A percentile compares a stretch with the other conserved stretches of the same genome.
Evolutionary conservation across 2,113 vertebrate species (phyloP).

Genomic region (Haemorhous mexicanus): DNA sequence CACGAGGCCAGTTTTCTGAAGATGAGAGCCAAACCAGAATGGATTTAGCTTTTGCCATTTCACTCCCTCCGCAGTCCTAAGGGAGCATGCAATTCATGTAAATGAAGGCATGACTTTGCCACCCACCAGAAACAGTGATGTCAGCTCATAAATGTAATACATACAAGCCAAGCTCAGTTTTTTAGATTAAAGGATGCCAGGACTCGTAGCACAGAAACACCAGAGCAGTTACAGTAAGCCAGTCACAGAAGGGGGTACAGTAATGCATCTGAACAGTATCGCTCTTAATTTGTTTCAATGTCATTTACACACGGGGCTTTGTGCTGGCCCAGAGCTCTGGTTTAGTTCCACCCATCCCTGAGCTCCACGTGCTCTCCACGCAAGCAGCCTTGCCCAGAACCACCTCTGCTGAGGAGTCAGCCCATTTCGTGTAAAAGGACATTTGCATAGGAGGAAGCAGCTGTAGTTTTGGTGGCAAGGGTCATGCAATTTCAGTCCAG

Average conservation of each 20-base stretch:
- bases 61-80: neutral
- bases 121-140: neutral
- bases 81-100: neutral
- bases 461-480: neutral
- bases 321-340: neutral
- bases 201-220: neutral
- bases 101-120: neutral
- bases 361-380: neutral
- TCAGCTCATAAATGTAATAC: neutral
- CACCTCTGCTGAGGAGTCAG: neutral
- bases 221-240: neutral
- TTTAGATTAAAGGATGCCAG: neutral
- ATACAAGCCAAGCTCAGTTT: neutral
- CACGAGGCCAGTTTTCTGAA: neutral
- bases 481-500: neutral
- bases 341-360: neutral
- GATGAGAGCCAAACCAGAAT: neutral
- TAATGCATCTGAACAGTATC: neutral
- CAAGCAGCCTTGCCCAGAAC: neutral
- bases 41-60: neutral
- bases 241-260: neutral
- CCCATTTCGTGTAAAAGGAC: neutral
- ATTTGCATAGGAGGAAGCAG: constrained; percentile 38
- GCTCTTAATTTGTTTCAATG: neutral
- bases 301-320: neutral